Evolutionary conservation across 2,888 invertebrate genomes (phyloP).

Genomic region (Pinctada fucata): DNA sequence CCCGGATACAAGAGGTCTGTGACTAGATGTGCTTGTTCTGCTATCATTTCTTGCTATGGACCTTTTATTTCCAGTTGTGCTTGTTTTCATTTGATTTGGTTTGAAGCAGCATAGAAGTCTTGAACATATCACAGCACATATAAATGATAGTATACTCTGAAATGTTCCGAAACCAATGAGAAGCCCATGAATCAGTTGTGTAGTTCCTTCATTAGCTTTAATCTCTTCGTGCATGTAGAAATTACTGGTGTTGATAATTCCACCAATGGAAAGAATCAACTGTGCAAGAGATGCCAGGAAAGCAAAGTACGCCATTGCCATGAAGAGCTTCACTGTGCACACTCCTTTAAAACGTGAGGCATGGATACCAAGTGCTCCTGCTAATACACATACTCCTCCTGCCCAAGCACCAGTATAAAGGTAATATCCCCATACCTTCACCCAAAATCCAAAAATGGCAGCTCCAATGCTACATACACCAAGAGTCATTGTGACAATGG

Average conservation of each 20-base stretch:
- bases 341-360: conserved; percentile 55
- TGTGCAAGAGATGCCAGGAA: conserved; percentile 59
- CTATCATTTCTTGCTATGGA: neutral
- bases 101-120: conserved; percentile 36
- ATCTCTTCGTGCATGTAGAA: conserved; percentile 53
- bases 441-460: conserved; percentile 63
- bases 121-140: conserved; percentile 52
- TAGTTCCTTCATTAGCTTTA: conserved; percentile 41
- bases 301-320: conserved; percentile 56
- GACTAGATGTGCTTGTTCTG: conserved; percentile 23
- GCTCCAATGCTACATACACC: conserved; percentile 64
- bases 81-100: conserved; percentile 23
- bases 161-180: conserved; percentile 59
- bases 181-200: conserved; percentile 60
- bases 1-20: conserved; percentile 27
- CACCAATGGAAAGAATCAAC: conserved; percentile 65
- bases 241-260: conserved; percentile 60
- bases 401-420: conserved; percentile 71
- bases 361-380: conserved; percentile 63
- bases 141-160: conserved; percentile 56
- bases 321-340: conserved; percentile 59
- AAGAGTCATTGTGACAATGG: conserved; percentile 61
- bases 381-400: conserved; percentile 57
- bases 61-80: neutral
- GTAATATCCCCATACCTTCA: conserved; percentile 68